phyloP scores from a whole-genome alignment of 2,797 vertebrate genomes.

The Uromys caudimaculatus region DNA sequence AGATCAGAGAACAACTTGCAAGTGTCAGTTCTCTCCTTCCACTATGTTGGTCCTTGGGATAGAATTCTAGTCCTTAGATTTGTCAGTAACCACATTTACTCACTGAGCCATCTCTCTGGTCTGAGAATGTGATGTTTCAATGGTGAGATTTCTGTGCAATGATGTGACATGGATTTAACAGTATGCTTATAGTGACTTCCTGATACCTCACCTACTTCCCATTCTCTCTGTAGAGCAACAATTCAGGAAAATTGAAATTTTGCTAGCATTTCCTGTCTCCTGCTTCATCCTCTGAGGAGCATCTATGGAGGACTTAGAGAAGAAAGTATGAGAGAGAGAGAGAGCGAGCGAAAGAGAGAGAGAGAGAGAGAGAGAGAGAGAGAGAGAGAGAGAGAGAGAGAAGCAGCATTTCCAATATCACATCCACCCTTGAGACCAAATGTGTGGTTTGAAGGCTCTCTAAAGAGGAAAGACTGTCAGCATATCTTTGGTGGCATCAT shows the following conservation, averaged over 20 bases:
- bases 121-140: neutral
- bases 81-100: neutral
- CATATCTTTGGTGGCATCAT: neutral
- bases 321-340: neutral
- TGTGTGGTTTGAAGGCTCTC: neutral
- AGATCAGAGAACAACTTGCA: neutral
- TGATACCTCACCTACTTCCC: neutral
- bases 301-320: neutral
- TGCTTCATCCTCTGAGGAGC: slow-evolving; percentile 19
- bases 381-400: no score
- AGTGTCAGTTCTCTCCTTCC: neutral
- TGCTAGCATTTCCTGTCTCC: neutral
- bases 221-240: slow-evolving; percentile 33
- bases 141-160: slow-evolving; percentile 10
- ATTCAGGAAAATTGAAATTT: slow-evolving; percentile 38
- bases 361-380: no score
- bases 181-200: neutral
- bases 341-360: neutral
- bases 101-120: neutral
- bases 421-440: neutral
- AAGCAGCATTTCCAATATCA: neutral
- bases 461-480: slow-evolving; percentile 32
- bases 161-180: slow-evolving; percentile 1
- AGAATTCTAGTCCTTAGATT: neutral
- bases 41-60: neutral